These are phyloP conservation scores for Ranitomeya imitator DNA, from an alignment of 2,113 vertebrate genomes.

Conservation along the genomic window DNA sequence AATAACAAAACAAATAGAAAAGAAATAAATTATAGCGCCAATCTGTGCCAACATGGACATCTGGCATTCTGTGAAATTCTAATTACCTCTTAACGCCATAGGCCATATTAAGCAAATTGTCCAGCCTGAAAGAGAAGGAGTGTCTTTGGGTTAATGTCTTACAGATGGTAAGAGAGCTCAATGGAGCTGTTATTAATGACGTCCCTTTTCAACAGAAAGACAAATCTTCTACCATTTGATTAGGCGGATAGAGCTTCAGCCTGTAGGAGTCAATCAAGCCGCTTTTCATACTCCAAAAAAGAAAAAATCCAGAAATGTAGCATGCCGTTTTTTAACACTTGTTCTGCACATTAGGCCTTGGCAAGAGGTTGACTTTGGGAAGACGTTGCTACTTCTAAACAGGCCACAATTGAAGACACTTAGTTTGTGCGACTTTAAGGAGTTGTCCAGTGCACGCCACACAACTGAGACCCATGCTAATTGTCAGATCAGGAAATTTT, in stretches of 20 bases:
- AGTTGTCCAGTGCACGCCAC: no score
- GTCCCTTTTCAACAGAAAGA: conserved; percentile 80
- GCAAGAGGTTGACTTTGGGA: not conserved
- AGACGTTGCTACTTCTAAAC: not conserved
- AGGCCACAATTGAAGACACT: not conserved
- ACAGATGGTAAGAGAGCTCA: conserved; percentile 99
- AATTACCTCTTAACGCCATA: conserved; percentile 99
- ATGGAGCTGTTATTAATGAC: conserved; percentile 98
- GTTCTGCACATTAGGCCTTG: not conserved
- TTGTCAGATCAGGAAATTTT: no score
- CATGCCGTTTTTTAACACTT: conserved; percentile 61
- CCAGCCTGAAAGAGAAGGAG: conserved; percentile 99
- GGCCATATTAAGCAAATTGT: conserved; percentile 99
- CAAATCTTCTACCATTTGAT: conserved; percentile 74
- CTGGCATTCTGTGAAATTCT: conserved; percentile 99
- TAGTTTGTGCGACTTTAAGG: no score
- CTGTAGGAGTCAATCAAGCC: conserved; percentile 69
- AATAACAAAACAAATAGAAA: conserved; percentile 71
- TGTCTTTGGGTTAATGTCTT: conserved; percentile 99
- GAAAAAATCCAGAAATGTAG: conserved; percentile 59
- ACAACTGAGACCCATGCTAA: no score
- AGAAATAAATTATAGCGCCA: conserved; percentile 82
- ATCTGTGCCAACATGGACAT: conserved; percentile 98
- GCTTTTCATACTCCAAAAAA: conserved; percentile 60
- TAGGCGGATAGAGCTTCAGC: conserved; percentile 63